Conservation (phyloP, 2,797 vertebrate species). For the Enteromius trimaculatus region DNA sequence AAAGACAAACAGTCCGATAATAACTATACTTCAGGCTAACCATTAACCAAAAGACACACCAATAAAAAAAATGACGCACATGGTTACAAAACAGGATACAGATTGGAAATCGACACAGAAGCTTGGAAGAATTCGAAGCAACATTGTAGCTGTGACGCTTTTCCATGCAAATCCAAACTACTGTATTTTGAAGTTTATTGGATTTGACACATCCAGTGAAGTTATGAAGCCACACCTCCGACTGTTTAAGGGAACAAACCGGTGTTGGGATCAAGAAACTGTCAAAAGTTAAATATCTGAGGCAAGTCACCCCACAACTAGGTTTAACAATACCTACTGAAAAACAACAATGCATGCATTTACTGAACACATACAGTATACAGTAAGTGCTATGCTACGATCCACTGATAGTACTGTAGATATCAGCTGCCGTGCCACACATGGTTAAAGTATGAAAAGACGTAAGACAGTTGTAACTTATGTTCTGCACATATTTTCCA, state of each 20-base stretch:
- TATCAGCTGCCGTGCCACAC: background rate
- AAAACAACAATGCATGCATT: background rate
- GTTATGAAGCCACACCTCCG: background rate
- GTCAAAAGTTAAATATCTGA: background rate
- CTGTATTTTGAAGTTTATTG: background rate
- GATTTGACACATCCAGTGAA: background rate
- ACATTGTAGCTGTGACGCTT: background rate
- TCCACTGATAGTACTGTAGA: background rate
- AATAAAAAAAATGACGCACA: background rate
- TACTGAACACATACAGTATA: background rate
- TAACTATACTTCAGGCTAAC: conserved; percentile 24
- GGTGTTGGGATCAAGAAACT: background rate
- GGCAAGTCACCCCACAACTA: background rate
- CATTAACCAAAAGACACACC: conserved; percentile 40
- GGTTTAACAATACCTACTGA: background rate
- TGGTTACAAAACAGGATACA: background rate
- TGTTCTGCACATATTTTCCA: background rate
- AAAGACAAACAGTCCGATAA: conserved; percentile 27
- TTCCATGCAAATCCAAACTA: background rate
- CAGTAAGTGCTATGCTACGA: background rate
- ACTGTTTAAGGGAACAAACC: background rate
- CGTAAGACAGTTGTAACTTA: background rate
- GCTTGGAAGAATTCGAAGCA: background rate
- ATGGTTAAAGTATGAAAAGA: conserved; percentile 1
- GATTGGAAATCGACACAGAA: background rate